These are phyloP conservation scores for Ceratina calcarata DNA, from an alignment of 1,140 invertebrate genomes.

Conservation along the genomic window DNA sequence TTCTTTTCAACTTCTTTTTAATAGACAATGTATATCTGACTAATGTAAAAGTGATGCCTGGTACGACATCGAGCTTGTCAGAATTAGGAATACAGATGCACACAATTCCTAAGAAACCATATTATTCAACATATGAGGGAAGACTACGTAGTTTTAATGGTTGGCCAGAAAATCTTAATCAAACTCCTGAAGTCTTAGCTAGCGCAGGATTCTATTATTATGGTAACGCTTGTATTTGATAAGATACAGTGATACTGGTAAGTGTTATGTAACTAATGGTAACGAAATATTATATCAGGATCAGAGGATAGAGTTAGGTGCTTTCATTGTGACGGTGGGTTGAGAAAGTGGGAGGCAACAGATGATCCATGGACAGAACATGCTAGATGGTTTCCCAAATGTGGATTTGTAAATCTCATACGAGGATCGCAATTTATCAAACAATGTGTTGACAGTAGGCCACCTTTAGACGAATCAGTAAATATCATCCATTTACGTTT, in stretches of 20 bases:
- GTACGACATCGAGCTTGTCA: slow-evolving; percentile 75
- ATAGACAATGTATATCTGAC: slow-evolving; percentile 43
- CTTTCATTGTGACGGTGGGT: slow-evolving; percentile 94
- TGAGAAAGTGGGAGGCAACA: slow-evolving; percentile 90
- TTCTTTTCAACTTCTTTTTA: neutral
- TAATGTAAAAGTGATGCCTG: slow-evolving; percentile 72
- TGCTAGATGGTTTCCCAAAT: slow-evolving; percentile 93
- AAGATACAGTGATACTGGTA: neutral
- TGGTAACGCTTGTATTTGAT: slow-evolving; percentile 74
- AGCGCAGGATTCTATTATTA: slow-evolving; percentile 90
- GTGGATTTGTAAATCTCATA: slow-evolving; percentile 88
- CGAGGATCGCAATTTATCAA: slow-evolving; percentile 90
- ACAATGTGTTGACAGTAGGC: slow-evolving; percentile 76
- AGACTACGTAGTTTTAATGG: slow-evolving; percentile 84
- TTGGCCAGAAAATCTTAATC: slow-evolving; percentile 84
- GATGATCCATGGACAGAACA: slow-evolving; percentile 96
- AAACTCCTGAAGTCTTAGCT: slow-evolving; percentile 85
- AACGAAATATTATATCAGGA: slow-evolving; percentile 70
- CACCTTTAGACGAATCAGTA: slow-evolving; percentile 69
- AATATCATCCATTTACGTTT: slow-evolving; percentile 4
- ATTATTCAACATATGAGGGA: slow-evolving; percentile 83
- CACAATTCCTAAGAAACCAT: slow-evolving; percentile 82
- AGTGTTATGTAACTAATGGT: slow-evolving; percentile 1
- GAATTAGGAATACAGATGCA: slow-evolving; percentile 85
- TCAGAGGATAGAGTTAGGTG: slow-evolving; percentile 89